Evolutionary conservation across 92 coral and sea anemone species (phyloP).

Genomic region (Phenganax subtilis): DNA sequence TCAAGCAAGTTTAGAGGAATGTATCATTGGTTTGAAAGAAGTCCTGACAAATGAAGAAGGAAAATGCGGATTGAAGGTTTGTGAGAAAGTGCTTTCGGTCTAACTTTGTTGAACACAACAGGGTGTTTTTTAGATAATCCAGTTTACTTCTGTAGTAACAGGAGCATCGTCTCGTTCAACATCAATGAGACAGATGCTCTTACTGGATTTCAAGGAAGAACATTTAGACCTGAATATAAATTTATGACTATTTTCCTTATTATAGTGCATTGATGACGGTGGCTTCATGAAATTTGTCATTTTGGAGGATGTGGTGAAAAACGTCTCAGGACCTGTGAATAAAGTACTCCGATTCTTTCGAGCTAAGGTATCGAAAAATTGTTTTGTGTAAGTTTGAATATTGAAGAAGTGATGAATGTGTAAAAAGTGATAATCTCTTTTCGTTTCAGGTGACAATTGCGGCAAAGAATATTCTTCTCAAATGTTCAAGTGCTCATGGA

Average conservation of each 20-base stretch:
- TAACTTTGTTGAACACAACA: too few relatives aligned
- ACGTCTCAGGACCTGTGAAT: conserved; percentile 80
- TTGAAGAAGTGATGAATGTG: too few relatives aligned
- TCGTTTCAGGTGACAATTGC: conserved; percentile 61
- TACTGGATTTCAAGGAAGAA: too few relatives aligned
- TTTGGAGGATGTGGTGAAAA: conserved; percentile 70
- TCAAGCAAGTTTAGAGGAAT: conserved; percentile 82
- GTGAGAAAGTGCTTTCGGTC: neutral
- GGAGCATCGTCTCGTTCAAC: too few relatives aligned
- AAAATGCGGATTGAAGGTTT: conserved; percentile 85
- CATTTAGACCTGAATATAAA: neutral
- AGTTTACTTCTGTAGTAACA: neutral
- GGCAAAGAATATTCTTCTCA: conserved; percentile 66
- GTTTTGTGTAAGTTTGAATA: neutral
- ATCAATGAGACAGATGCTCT: too few relatives aligned
- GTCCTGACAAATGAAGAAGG: conserved; percentile 75
- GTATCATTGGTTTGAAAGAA: conserved; percentile 85
- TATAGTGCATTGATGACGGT: conserved; percentile 84
- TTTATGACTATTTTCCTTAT: neutral
- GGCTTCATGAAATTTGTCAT: conserved; percentile 73
- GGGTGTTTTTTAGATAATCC: too few relatives aligned
- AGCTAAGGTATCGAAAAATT: conserved; percentile 59
- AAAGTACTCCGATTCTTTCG: conserved; percentile 77
- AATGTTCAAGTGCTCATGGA: conserved; percentile 75
- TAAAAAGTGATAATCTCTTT: neutral